Evolutionary conservation across 35 echinoderm and acorn worm species (phyloP), one percentile per base, ranked within the genome.

Genomic region (Ophiothrix spiculata): DNA sequence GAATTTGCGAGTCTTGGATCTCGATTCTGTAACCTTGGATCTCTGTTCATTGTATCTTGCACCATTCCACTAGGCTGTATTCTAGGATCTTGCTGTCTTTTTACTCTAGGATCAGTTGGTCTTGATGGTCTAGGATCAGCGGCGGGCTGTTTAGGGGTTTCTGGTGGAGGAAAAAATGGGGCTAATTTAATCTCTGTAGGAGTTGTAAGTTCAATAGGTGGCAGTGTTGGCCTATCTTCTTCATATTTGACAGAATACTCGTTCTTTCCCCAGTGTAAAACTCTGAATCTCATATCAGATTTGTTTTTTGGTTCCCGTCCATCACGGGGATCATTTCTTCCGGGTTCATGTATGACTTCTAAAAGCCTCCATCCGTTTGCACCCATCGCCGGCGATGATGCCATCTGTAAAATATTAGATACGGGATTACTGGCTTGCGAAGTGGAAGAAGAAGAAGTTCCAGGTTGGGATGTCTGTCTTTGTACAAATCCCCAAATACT

Each of bases 211-310:
- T 95, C 93, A 56, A 95, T 95, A 1, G 93, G 93, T 6, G 84
- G 88, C 36, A 95, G 80, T 1, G 87, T 84, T 15, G 93, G 93
- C 23, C 93, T 42, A 11, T 91, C 84, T 1, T 91, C 93, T 0
- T 75, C 40, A 23, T 95, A 89, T 39, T 86, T 84, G 1, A 95
- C 82, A 10, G 89, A 84, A 42, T 95, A 95, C 75, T 95, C 85
- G 39, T 90, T 91, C 37, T 88, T 77, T 32, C 88, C 91, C 93
- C 93, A 95, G 21, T 85, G 85, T n/a, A 95, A 75, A 31, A 88
- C 86, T 33, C 93, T 69, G 40, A 95, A 84, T 75, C 90, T 35
- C 89, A 95, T 74, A 19, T 90, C 89, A 3, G 81, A 87, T 78
- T 95, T 95, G 1, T 87, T 77, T 64, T 81, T 91, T 19, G 77